These are phyloP conservation scores for Mythimna loreyi DNA, from an alignment of 2,888 invertebrate species.

Conservation along the genomic window DNA sequence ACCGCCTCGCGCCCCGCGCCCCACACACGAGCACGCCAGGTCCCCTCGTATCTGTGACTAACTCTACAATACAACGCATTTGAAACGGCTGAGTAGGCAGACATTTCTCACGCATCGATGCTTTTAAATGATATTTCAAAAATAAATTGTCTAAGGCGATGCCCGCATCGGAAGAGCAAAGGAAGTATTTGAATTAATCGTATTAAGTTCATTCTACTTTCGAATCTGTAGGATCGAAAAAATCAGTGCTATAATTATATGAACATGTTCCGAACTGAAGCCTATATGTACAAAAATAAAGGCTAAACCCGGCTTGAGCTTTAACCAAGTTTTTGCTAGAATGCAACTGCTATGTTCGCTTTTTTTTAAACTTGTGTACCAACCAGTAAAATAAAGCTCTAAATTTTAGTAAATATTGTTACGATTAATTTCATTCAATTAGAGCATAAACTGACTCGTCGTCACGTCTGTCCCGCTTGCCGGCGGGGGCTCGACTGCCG, in stretches of 20 bases:
- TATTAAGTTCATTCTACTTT: neutral
- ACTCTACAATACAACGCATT: neutral
- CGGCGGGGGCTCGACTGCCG: constrained; percentile 38
- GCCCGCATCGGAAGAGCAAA: no score
- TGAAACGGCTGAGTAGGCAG: neutral
- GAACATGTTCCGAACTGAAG: neutral
- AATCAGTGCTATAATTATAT: neutral
- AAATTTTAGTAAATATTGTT: constrained; percentile 13
- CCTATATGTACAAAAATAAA: neutral
- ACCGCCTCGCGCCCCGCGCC: constrained; percentile 4
- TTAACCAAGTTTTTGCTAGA: neutral
- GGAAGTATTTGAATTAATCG: neutral
- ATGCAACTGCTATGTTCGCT: neutral
- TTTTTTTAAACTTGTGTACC: neutral
- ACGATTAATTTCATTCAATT: constrained; percentile 33
- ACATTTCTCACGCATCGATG: neutral
- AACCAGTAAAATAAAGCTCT: neutral
- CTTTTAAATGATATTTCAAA: neutral
- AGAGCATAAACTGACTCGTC: constrained; percentile 11
- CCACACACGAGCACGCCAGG: constrained; percentile 2
- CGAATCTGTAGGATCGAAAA: neutral
- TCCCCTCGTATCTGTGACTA: constrained; percentile 7
- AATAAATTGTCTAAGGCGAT: neutral
- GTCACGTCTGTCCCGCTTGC: constrained; percentile 11
- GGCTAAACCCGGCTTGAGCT: neutral